These are phyloP conservation scores for Argya squamiceps DNA, from an alignment of 2,797 vertebrate species.

Conservation along the genomic window DNA sequence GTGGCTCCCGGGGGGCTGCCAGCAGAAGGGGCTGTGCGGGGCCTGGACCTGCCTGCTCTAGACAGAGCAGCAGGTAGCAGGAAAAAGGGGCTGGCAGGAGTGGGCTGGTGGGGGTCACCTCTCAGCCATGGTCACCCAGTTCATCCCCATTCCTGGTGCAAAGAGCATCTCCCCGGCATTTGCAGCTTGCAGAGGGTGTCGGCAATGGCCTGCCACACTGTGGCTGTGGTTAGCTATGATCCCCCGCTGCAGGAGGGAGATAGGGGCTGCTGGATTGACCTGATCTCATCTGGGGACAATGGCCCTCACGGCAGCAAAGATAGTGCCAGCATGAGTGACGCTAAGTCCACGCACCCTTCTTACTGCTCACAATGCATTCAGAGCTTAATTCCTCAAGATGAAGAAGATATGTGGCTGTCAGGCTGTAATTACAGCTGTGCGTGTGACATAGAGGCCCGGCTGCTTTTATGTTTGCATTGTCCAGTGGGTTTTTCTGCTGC, in stretches of 20 bases:
- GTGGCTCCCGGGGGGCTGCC: background rate
- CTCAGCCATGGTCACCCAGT: background rate
- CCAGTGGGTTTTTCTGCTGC: background rate
- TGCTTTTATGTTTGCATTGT: background rate
- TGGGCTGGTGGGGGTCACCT: rapidly evolving
- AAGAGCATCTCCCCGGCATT: background rate
- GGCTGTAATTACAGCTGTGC: background rate
- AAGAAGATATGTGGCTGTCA: conserved; percentile 58
- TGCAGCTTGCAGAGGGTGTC: background rate
- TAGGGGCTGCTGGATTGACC: conserved; percentile 25
- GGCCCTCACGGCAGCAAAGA: conserved; percentile 25
- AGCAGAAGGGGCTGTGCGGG: background rate
- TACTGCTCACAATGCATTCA: conserved; percentile 18
- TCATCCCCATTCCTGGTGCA: rapidly evolving
- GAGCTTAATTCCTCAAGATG: conserved; percentile 50
- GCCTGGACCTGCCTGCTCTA: background rate
- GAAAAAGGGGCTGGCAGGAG: background rate
- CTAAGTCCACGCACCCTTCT: conserved; percentile 38
- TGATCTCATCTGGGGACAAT: conserved; percentile 49
- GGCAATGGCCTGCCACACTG: background rate
- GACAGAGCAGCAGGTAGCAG: background rate
- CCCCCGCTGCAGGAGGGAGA: background rate
- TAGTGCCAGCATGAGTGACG: background rate
- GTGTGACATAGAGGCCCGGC: background rate
- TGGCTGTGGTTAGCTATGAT: background rate